Percentiles rank a stretch among this genome's conserved stretches.
Conservation (phyloP, 2,113 vertebrate genomes). For the Pomatostomus ruficeps region DNA sequence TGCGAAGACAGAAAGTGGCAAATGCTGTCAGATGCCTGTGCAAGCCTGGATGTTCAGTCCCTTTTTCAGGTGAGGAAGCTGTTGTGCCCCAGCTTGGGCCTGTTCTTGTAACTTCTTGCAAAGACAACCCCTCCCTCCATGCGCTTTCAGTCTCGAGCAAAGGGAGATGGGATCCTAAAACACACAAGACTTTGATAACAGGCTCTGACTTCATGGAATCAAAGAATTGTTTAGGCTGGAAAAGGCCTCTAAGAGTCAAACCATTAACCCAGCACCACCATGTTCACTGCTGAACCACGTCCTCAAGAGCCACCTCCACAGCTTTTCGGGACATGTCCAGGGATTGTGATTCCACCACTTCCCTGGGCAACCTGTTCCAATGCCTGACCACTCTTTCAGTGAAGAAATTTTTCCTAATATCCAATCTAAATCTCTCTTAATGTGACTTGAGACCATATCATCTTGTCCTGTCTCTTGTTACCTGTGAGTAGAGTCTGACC, state of each 20-base stretch:
- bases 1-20: constrained; percentile 63
- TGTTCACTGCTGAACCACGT: background rate
- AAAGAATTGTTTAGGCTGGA: background rate
- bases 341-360: background rate
- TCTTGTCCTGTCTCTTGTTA: background rate
- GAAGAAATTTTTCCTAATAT: background rate
- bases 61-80: constrained; percentile 63
- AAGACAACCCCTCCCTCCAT: background rate
- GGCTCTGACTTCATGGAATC: background rate
- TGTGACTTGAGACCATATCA: background rate
- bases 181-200: background rate
- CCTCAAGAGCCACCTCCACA: background rate
- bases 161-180: background rate
- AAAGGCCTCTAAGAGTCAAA: background rate
- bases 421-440: background rate
- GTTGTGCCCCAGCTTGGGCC: background rate
- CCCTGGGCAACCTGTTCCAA: background rate
- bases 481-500: background rate
- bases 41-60: constrained; percentile 59
- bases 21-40: constrained; percentile 62
- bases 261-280: background rate
- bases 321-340: background rate
- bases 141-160: background rate
- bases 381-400: background rate
- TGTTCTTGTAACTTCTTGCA: background rate